phyloP scores from a whole-genome alignment of 2,113 vertebrate genomes.

The Laticauda colubrina region DNA sequence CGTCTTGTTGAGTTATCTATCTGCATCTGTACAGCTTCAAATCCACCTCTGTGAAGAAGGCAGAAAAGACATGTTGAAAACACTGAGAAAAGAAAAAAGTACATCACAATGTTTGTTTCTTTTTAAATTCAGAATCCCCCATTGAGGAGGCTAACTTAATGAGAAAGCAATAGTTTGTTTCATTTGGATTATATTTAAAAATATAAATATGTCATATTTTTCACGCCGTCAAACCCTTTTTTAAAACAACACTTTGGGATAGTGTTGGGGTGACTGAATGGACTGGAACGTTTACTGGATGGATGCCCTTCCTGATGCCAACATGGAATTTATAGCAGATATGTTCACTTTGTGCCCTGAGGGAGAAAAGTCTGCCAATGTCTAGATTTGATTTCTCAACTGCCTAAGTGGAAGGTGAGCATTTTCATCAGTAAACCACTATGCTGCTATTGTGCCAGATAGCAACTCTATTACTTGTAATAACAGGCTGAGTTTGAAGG shows the following conservation, averaged over 20 bases:
- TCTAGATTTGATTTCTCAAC: background rate
- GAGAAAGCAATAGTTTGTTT: constrained; percentile 18
- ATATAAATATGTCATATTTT: background rate
- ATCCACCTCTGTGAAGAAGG: too few relatives aligned
- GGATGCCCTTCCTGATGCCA: background rate
- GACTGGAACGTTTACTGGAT: background rate
- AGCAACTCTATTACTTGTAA: background rate
- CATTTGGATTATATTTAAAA: background rate
- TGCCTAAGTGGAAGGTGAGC: background rate
- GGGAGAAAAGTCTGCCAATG: background rate
- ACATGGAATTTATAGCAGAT: background rate
- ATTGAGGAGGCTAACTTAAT: background rate
- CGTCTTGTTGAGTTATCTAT: too few relatives aligned
- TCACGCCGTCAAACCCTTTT: background rate
- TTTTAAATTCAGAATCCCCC: constrained; percentile 4
- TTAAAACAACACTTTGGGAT: background rate
- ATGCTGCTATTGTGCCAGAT: background rate
- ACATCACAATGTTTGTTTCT: background rate
- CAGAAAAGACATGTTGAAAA: background rate
- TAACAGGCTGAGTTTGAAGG: background rate
- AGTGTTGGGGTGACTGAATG: background rate
- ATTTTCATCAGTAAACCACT: background rate
- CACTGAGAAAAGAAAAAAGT: constrained; percentile 24
- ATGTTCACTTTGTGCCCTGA: background rate
- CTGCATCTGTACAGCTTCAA: too few relatives aligned